Percentiles rank a stretch among this genome's conserved stretches.
Evolutionary conservation across 1,140 invertebrate genomes (phyloP).

Genomic region (Acromyrmex echinatior): DNA sequence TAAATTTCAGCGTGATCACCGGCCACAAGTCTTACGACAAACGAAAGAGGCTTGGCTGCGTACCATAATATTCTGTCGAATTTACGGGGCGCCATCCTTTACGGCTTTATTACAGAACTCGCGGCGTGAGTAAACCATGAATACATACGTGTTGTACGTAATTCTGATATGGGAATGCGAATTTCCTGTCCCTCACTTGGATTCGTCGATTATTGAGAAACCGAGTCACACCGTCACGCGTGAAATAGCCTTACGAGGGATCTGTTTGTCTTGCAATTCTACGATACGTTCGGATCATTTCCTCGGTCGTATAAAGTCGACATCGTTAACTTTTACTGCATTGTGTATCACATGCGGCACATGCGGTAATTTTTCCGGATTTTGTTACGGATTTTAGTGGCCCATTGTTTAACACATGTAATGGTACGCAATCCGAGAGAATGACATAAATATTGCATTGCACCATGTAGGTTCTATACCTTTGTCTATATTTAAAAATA

Average conservation of each 20-base stretch:
- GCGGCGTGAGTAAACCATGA: conserved; percentile 61
- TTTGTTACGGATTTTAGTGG: conserved; percentile 1
- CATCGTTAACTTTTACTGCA: conserved; percentile 45
- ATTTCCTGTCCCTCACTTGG: conserved; percentile 20
- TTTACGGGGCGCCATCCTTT: conserved; percentile 78
- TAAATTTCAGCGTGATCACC: conserved; percentile 80
- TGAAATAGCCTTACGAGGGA: conserved; percentile 21
- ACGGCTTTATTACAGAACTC: conserved; percentile 81
- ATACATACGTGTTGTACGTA: not conserved
- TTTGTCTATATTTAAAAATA: not conserved
- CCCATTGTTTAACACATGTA: conserved; percentile 18
- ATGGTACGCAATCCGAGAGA: not conserved
- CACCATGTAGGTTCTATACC: not conserved
- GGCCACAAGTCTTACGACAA: conserved; percentile 71
- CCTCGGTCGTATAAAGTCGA: conserved; percentile 35
- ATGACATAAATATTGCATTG: not conserved
- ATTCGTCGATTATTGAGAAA: conserved; percentile 43
- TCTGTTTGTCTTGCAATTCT: conserved; percentile 11
- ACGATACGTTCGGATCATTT: conserved; percentile 1
- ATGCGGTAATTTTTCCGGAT: not conserved
- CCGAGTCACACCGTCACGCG: not conserved
- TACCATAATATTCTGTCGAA: conserved; percentile 80
- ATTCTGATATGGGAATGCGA: not conserved
- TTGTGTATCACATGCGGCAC: not conserved
- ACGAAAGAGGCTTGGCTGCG: conserved; percentile 68